Conservation (phyloP, 2,888 invertebrate genomes). For the Frankliniella fusca region DNA sequence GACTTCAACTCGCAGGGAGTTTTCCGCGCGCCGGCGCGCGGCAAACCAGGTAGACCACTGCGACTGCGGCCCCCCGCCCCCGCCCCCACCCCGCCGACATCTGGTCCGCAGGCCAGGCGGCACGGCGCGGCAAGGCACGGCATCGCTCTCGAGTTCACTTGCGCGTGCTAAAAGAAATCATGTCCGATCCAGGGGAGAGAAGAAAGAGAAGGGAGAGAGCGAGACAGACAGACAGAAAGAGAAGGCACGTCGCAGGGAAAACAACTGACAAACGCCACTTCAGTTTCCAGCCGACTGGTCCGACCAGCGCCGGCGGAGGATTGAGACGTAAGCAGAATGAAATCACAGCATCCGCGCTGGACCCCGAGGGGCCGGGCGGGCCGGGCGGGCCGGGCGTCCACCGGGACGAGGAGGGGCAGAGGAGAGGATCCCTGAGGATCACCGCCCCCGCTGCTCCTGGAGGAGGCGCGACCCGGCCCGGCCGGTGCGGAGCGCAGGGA, state of each 20-base stretch:
- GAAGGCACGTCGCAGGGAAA: not conserved
- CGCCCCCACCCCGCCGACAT: too few species aligned
- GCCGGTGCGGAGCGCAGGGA: too few species aligned
- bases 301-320: not conserved
- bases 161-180: not conserved
- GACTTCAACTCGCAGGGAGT: too few species aligned
- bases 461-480: too few species aligned
- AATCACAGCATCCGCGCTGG: not conserved
- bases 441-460: not conserved
- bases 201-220: not conserved
- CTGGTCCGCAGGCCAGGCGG: too few species aligned
- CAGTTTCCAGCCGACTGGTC: not conserved
- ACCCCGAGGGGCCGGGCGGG: too few species aligned
- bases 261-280: not conserved
- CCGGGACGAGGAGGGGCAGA: too few species aligned
- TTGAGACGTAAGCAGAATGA: conserved; percentile 19
- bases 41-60: too few species aligned
- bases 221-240: not conserved
- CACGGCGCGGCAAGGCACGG: too few species aligned
- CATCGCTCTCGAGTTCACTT: not conserved
- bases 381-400: too few species aligned
- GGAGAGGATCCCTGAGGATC: not conserved
- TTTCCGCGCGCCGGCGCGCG: too few species aligned
- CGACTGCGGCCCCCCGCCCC: too few species aligned
- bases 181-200: not conserved